phyloP scores from a whole-genome alignment of 1,140 invertebrate species.

The Diplogasteroides magnus region DNA sequence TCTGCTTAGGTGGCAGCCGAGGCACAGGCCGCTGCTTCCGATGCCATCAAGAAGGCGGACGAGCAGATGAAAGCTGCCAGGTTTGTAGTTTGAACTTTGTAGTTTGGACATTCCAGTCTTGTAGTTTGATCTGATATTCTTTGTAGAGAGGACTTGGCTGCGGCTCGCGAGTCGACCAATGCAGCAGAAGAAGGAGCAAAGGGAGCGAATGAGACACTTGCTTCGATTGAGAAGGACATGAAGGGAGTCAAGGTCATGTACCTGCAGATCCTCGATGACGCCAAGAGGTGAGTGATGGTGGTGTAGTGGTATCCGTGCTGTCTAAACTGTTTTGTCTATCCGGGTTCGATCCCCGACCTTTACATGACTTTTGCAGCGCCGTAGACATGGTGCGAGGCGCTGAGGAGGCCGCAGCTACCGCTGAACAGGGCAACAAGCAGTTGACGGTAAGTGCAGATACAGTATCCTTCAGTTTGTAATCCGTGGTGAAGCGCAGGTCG shows the following conservation, averaged over 20 bases:
- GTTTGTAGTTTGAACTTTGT: no score
- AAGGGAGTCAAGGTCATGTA: conserved; percentile 28
- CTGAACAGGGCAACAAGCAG: conserved; percentile 25
- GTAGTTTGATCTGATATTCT: no score
- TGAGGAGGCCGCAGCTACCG: conserved; percentile 9
- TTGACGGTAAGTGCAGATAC: conserved; percentile 11
- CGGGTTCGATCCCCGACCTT: no score
- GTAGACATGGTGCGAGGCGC: conserved; percentile 16
- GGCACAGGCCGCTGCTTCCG: conserved; percentile 17
- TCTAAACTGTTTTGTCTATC: no score
- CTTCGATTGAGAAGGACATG: conserved; percentile 19
- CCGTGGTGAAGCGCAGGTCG: neutral
- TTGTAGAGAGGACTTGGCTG: no score
- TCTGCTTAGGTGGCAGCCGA: conserved; percentile 19
- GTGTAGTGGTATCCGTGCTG: neutral
- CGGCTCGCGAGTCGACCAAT: conserved; percentile 6
- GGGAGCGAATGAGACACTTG: conserved; percentile 15
- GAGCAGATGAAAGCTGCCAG: conserved; percentile 9
- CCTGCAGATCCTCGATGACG: conserved; percentile 27
- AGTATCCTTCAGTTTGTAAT: neutral
- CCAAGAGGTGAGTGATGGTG: conserved; percentile 11
- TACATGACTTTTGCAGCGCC: conserved; percentile 9
- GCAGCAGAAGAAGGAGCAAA: conserved; percentile 19
- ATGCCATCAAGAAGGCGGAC: conserved; percentile 15
- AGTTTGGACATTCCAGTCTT: no score